Evolutionary conservation across 2,888 invertebrate genomes (phyloP).

Genomic region (Chirona hameri): DNA sequence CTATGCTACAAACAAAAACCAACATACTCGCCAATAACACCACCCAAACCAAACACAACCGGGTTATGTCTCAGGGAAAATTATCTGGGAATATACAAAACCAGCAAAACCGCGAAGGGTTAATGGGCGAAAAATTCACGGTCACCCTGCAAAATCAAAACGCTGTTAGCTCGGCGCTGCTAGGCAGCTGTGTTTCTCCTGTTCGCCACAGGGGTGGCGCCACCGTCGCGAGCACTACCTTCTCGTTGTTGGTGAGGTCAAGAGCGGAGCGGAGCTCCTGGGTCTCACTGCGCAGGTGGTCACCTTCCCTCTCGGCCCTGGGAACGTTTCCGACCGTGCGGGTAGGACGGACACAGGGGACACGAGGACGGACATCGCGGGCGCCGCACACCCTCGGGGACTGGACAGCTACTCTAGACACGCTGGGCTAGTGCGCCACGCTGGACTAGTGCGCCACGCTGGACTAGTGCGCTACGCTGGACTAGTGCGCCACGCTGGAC

Average conservation of each 20-base stretch:
- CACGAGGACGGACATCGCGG: neutral
- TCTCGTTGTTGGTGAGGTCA: slow-evolving; percentile 47
- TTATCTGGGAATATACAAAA: neutral
- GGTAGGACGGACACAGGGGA: neutral
- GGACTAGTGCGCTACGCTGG: no score
- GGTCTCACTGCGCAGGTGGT: neutral
- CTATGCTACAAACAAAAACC: neutral
- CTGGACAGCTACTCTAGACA: no score
- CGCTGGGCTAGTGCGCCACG: no score
- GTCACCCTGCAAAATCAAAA: no score
- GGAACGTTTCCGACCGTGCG: neutral
- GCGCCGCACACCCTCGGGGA: no score
- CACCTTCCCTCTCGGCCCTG: neutral
- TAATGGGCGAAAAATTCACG: no score
- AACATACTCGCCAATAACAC: neutral
- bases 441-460: no score
- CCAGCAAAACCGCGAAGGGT: no score
- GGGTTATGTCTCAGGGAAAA: neutral
- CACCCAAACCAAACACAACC: neutral
- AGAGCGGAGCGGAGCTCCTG: neutral
- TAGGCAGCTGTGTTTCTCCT: slow-evolving; percentile 51
- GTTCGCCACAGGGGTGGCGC: slow-evolving; percentile 90
- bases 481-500: no score
- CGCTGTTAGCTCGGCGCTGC: no score
- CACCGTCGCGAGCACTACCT: slow-evolving; percentile 89